Evolutionary conservation across 1,140 invertebrate genomes (phyloP).

Genomic region (Anadara kagoshimensis): DNA sequence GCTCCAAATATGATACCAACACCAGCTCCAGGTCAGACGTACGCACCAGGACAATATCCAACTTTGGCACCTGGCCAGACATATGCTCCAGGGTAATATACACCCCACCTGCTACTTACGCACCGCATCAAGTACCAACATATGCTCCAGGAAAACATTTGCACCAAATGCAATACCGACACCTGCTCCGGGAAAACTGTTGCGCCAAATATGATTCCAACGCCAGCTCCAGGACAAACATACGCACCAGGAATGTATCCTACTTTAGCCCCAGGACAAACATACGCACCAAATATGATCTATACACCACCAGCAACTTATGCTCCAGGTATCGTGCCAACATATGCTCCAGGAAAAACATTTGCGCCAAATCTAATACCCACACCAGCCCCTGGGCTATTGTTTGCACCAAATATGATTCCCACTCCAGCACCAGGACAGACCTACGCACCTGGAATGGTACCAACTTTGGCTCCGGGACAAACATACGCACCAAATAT

Average conservation of each 20-base stretch:
- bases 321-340: constrained; percentile 22
- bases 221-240: constrained; percentile 24
- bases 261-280: constrained; percentile 14
- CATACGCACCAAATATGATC: constrained; percentile 18
- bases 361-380: constrained; percentile 17
- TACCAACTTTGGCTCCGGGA: constrained; percentile 45
- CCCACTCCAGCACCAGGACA: constrained; percentile 16
- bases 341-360: constrained; percentile 12
- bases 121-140: neutral
- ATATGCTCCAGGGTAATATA: too few relatives aligned
- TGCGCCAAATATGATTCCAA: too few relatives aligned
- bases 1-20: neutral
- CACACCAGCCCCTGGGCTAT: constrained; percentile 19
- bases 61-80: constrained; percentile 12
- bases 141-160: constrained; percentile 20
- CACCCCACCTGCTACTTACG: neutral
- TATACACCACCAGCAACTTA: constrained; percentile 29
- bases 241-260: constrained; percentile 9
- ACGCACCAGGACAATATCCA: constrained; percentile 11
- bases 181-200: neutral
- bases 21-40: constrained; percentile 3
- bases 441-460: neutral
- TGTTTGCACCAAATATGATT: constrained; percentile 6
- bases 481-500: constrained; percentile 41
- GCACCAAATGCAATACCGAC: constrained; percentile 20